Conservation (phyloP, 1,140 invertebrate genomes). For the Cotesia chilonis region DNA sequence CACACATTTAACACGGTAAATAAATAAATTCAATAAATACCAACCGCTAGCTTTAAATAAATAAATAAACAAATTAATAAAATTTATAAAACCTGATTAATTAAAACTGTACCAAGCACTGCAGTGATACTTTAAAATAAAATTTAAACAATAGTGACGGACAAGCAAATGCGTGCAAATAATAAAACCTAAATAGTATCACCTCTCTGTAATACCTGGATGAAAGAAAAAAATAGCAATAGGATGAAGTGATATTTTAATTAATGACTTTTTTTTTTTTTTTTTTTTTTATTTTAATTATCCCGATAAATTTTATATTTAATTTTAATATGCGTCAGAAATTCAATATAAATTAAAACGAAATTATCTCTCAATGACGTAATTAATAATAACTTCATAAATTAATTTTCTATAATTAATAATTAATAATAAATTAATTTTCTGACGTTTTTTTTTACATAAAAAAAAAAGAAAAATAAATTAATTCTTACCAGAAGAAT, state of each 20-base stretch:
- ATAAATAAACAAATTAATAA: too few relatives aligned
- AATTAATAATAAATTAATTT: constrained; percentile 14
- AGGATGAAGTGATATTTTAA: constrained; percentile 57
- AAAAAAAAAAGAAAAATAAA: constrained; percentile 20
- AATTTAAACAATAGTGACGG: constrained; percentile 20
- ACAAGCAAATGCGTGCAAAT: constrained; percentile 59
- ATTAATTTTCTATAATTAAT: too few relatives aligned
- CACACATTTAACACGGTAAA: too few relatives aligned
- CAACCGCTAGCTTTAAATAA: too few relatives aligned
- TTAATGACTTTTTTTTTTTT: constrained; percentile 34
- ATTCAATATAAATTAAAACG: too few relatives aligned
- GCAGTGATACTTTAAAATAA: neutral
- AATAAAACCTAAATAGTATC: constrained; percentile 53
- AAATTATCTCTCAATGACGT: too few relatives aligned
- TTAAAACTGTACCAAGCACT: neutral
- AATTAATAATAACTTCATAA: too few relatives aligned
- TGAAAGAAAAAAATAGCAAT: constrained; percentile 49
- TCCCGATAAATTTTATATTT: neutral
- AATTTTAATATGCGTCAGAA: neutral
- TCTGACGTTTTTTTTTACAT: neutral
- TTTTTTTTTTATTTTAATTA: constrained; percentile 6
- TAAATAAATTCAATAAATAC: too few relatives aligned
- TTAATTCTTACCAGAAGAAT: constrained; percentile 60
- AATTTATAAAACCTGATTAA: too few relatives aligned
- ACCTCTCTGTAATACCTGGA: constrained; percentile 62